Evolutionary conservation across 2,888 invertebrate genomes (phyloP), one percentile per base, ranked within the genome.

Genomic region (Cerastoderma edule): DNA sequence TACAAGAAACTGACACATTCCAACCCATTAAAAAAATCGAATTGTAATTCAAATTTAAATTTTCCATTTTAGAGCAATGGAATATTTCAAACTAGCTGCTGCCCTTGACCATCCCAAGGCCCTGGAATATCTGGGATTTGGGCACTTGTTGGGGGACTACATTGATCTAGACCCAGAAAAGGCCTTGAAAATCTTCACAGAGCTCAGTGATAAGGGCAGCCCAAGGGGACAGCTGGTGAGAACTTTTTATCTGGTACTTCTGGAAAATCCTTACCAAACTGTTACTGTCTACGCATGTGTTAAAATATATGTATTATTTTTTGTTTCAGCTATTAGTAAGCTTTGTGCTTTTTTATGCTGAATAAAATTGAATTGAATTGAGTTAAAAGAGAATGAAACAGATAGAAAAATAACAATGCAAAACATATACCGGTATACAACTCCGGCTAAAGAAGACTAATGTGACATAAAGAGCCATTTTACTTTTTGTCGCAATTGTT

Each of bases 161-260:
- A 75, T 96, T 19, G 94, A 95, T 50, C 95, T 97, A 86, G 96
- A 98, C 92, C 94, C 97, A 74, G 94, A 95, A 10, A 95, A 95
- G 70, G 97, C 98, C 0, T 95, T 94, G 87, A 93, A 94, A 54
- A 95, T 96, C 83, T 98, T 99, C 89, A 94, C 95, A 75, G 95
- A 95, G 85, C 93, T 98, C 46, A 95, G 96, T 0, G 95, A 95
- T 10, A 93, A 94, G 44, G 99, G 99, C 0, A 94, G 96, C 68
- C 95, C 97, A 0, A 96, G 96, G 88, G 98, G 97, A 16, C 98
- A 99, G 93, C 96, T 97, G 94, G 97, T 96, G 92, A 93, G 0
- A 32, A 24, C 8, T 30, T 22, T 8, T 22, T 16, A 53, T 13
- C 19, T 46, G 6, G 46, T 19, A 28, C 53, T 35, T 48, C 3